phyloP scores from a whole-genome alignment of 1,140 invertebrate genomes.

The Achroia grisella region DNA sequence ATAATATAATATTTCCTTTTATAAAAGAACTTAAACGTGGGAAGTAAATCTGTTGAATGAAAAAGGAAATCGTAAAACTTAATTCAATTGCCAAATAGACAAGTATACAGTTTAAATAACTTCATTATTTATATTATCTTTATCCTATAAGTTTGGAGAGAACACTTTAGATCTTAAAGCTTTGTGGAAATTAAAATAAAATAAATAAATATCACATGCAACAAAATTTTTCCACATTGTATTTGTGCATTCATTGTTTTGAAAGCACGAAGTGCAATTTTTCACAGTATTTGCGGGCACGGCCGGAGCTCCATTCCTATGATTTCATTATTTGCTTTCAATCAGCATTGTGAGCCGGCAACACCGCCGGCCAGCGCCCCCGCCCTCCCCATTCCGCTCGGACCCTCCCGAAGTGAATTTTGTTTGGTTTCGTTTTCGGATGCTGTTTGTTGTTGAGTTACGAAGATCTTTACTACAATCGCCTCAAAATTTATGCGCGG shows the following conservation, averaged over 20 bases:
- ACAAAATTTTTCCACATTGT: constrained; percentile 10
- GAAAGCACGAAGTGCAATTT: constrained; percentile 39
- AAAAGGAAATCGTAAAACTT: too few relatives aligned
- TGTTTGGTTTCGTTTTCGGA: constrained; percentile 69
- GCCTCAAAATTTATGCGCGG: constrained; percentile 14
- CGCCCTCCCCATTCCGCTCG: constrained; percentile 13
- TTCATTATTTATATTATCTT: too few relatives aligned
- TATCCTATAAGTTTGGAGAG: too few relatives aligned
- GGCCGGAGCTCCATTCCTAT: constrained; percentile 49
- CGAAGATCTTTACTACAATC: constrained; percentile 43
- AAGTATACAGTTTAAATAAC: too few relatives aligned
- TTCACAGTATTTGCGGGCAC: constrained; percentile 60
- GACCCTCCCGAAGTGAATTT: constrained; percentile 42
- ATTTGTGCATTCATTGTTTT: constrained; percentile 44
- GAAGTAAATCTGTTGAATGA: too few relatives aligned
- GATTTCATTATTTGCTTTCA: constrained; percentile 73
- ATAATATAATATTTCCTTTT: too few relatives aligned
- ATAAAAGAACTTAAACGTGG: too few relatives aligned
- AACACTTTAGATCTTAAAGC: too few relatives aligned
- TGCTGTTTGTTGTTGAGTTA: constrained; percentile 61
- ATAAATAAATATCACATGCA: too few relatives aligned
- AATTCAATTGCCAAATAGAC: too few relatives aligned
- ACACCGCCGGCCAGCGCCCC: constrained; percentile 8
- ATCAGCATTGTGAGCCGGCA: constrained; percentile 66
- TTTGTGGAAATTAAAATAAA: too few relatives aligned